Evolutionary conservation across 2,888 invertebrate genomes (phyloP), one percentile per base, ranked within the genome.

Genomic region (Automeris io): DNA sequence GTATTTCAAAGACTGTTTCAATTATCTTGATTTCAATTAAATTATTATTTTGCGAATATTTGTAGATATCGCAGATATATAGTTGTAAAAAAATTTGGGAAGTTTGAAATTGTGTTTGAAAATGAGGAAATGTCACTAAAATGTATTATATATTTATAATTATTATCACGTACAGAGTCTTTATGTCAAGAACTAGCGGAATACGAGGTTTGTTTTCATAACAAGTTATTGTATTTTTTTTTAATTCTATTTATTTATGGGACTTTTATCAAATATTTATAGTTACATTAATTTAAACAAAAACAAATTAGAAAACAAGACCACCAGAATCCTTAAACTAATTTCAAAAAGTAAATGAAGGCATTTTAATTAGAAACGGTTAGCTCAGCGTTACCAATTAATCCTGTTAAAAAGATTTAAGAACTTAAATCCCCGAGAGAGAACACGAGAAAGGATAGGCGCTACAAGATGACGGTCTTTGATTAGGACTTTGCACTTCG

Each of bases 401-500:
- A 16, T 8, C 13, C 16, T 45, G 31, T 33, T 39, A 41, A 34
- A 38, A 40, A 34, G 41, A 50, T 48, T 48, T 45, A 41, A 42
- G 41, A 37, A 40, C 34, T 32, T 33, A 41, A 32, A 31, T 35
- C 49, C n/a, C 43, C 45, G 6, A n/a, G 44, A 36, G 43, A 37
- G 39, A 29, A 29, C 41, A 47, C 37, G 37, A 42, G 41, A 33
- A 37, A 26, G 47, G 49, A 48, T 47, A 35, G 25, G 16, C 22
- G 29, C 9, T 43, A 43, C 36, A 46, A 53, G 47, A 53, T 51
- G 46, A 26, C 51, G 44, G 46, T 44, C 42, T 40, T 42, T 46
- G 51, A 53, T 53, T 49, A 50, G 42, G 33, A 22, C 42, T 43
- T 26, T 41, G 47, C 45, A 46, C 51, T 49, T 44, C 42, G 46